Base-by-base conservation (phyloP, 2,797 vertebrate genomes). In the Rhynchonycteris naso region DNA sequence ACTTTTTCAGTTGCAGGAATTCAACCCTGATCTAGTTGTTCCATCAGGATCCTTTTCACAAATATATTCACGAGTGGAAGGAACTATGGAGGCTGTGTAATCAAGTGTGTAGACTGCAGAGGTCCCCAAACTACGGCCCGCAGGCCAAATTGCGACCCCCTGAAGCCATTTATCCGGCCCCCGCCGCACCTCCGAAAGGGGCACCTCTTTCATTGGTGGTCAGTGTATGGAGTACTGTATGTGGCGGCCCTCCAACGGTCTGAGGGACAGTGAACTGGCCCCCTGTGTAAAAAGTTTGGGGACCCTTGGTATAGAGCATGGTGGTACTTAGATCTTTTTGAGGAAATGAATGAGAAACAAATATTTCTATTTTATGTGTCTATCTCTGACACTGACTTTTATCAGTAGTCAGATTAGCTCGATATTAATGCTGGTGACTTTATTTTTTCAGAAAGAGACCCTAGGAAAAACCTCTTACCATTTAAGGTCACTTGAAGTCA, bases 331-430 rank as follows among this genome's bases (percentile, higher is more conserved):
- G 56, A 35, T 5, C 4, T 69, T 86, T 86, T 66, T 74, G 14
- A 91, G 74, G 47, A 88, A 94, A 81, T 94, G 43, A 78, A 84
- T 72, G 24, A 93, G 66, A 93, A 76, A 90, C 14, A 69, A 54
- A 38, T 69, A 75, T 89, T 81, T 81, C 58, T 84, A 7, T 84
- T 81, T 75, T 59, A 85, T 72, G 16, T 30, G 12, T 90, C 65
- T 81, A 14, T 76, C 71, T 84, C 30, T 86, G 75, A 94, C 91
- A 50, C 16, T 43, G 21, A 22, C 50, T 63, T 63, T 83, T 69
- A 61, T 65, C 24, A 26, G n/a, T 83, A 38, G 26, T 72, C 82
- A 72, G 61, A 5, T 81, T 72, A 28, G 30, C 50, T 15, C 92
- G 22, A 80, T 83, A 56, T 30, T 63, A 88, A 18, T 63, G 12